phyloP scores from a whole-genome alignment of 30 jellyfish, hydroid and myxozoan species.

The Chrysaora quinquecirrha region DNA sequence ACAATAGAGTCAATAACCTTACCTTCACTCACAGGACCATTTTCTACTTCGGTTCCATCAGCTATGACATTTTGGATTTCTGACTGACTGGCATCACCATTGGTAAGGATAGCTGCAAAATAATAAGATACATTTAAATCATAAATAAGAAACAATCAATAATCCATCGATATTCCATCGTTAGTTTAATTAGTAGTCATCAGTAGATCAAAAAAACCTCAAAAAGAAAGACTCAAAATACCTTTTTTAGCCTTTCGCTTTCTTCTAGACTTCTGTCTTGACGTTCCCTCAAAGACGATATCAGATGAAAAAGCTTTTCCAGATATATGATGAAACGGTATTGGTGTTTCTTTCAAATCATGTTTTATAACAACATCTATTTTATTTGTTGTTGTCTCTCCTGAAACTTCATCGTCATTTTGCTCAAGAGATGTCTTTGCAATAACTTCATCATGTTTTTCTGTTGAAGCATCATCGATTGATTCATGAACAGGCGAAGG shows the following conservation, averaged over 20 bases:
- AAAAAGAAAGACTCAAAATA: no score
- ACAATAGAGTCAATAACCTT: no score
- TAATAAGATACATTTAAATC: no score
- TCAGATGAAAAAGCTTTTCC: constrained; percentile 77
- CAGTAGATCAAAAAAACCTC: no score
- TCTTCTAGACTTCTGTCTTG: constrained; percentile 67
- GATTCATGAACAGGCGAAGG: constrained; percentile 19
- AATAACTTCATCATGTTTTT: not conserved
- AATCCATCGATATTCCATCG: no score
- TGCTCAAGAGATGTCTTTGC: not conserved
- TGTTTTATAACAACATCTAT: constrained; percentile 66
- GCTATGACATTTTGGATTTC: no score
- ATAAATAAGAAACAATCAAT: no score
- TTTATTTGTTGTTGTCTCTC: not conserved
- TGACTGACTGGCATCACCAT: no score
- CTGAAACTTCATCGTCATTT: not conserved
- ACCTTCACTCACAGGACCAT: no score
- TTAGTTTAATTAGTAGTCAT: no score
- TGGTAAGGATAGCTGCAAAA: no score
- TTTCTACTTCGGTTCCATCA: no score
- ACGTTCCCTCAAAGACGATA: constrained; percentile 98
- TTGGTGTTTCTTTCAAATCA: constrained; percentile 61
- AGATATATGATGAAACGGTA: constrained; percentile 84
- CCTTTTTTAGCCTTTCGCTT: constrained; percentile 20
- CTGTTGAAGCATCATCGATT: not conserved